Conservation (phyloP, 1,140 invertebrate species). For the Caenorhabditis remanei region DNA sequence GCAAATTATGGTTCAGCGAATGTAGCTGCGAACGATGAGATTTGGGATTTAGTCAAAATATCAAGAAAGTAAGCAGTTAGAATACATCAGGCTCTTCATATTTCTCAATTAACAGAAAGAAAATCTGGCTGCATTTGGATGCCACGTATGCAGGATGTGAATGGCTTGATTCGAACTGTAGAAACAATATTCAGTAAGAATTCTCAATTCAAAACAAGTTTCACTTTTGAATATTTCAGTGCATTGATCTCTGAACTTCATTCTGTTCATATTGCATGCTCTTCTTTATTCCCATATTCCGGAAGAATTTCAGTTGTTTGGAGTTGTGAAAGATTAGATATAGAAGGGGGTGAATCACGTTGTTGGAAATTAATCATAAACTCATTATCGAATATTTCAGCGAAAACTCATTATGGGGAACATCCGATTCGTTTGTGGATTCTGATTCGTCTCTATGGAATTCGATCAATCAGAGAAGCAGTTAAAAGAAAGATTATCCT, state of each 20-base stretch:
- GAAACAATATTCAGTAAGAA: constrained; percentile 21
- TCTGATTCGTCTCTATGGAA: constrained; percentile 43
- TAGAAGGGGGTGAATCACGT: not conserved
- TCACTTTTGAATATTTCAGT: not conserved
- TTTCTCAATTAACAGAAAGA: not conserved
- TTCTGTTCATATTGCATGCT: constrained; percentile 24
- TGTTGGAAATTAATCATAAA: not conserved
- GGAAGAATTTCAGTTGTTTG: constrained; percentile 24
- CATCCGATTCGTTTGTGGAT: constrained; percentile 47
- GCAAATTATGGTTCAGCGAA: constrained; percentile 31
- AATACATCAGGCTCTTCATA: not conserved
- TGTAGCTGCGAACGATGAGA: constrained; percentile 24
- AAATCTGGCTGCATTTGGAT: constrained; percentile 31
- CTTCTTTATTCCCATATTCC: constrained; percentile 42
- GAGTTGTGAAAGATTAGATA: constrained; percentile 28
- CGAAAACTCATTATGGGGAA: constrained; percentile 13
- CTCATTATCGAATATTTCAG: not conserved
- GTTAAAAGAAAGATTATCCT: constrained; percentile 36
- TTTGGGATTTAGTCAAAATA: constrained; percentile 23
- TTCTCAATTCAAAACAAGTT: not conserved
- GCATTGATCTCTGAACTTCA: constrained; percentile 16
- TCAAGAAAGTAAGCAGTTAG: not conserved
- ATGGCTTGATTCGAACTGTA: constrained; percentile 4
- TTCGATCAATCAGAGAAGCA: constrained; percentile 33
- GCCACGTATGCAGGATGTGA: constrained; percentile 41